Evolutionary conservation across 2,888 invertebrate genomes (phyloP).

Genomic region (Rambutsinella grinnellia): DNA sequence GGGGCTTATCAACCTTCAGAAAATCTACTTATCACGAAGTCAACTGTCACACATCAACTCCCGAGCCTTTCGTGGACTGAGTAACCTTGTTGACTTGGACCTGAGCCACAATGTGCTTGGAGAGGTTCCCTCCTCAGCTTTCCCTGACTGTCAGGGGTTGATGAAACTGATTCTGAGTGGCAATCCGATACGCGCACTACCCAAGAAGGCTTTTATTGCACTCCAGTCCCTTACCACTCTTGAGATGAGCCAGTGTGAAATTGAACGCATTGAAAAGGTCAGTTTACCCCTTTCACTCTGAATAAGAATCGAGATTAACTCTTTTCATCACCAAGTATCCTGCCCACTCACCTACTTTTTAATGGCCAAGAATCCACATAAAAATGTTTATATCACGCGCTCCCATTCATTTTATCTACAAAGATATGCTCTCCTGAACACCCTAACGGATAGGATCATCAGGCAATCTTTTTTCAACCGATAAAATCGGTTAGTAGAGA

Average conservation of each 20-base stretch:
- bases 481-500: too few relatives aligned
- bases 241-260: conserved; percentile 85
- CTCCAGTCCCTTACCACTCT: conserved; percentile 83
- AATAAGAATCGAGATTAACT: too few relatives aligned
- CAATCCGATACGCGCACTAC: conserved; percentile 84
- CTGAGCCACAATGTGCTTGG: conserved; percentile 85
- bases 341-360: too few relatives aligned
- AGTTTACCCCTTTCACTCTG: too few relatives aligned
- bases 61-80: conserved; percentile 85
- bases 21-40: conserved; percentile 85
- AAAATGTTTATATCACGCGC: too few relatives aligned
- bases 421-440: too few relatives aligned
- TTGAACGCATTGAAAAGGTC: conserved; percentile 80
- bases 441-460: too few relatives aligned
- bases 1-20: conserved; percentile 87
- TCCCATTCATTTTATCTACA: too few relatives aligned
- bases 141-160: conserved; percentile 82
- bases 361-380: too few relatives aligned
- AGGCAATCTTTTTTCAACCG: too few relatives aligned
- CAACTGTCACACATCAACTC: conserved; percentile 83
- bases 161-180: conserved; percentile 86
- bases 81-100: conserved; percentile 90
- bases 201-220: conserved; percentile 80
- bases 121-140: conserved; percentile 82
- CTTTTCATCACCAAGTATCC: too few relatives aligned